phyloP scores from a whole-genome alignment of 2,113 vertebrate genomes.

The Pholis gunnellus region DNA sequence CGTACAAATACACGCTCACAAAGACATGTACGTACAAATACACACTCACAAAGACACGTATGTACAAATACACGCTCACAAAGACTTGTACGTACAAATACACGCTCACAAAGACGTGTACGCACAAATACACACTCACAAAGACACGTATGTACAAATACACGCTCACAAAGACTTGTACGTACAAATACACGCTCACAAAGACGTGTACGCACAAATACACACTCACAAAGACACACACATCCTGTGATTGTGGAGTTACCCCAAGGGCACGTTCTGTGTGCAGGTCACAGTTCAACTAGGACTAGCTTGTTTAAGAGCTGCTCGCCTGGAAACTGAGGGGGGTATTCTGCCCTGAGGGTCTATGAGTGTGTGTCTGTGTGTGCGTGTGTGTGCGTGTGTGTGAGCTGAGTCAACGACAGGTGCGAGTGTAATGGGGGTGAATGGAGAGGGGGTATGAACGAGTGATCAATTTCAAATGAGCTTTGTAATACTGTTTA shows the following conservation, averaged over 20 bases:
- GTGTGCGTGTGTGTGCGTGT: constrained; percentile 33
- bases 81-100: too few relatives aligned
- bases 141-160: too few relatives aligned
- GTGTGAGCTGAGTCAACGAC: constrained; percentile 71
- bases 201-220: constrained; percentile 7
- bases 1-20: too few relatives aligned
- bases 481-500: constrained; percentile 68
- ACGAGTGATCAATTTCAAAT: constrained; percentile 75
- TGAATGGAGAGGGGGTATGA: constrained; percentile 38
- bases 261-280: constrained; percentile 79
- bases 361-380: constrained; percentile 24
- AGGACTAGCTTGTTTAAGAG: constrained; percentile 78
- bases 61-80: too few relatives aligned
- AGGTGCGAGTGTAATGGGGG: constrained; percentile 70
- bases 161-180: too few relatives aligned
- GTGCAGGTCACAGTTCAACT: constrained; percentile 81
- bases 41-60: too few relatives aligned
- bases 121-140: too few relatives aligned
- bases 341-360: constrained; percentile 65
- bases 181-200: constrained; percentile 21
- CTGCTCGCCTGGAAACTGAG: constrained; percentile 67
- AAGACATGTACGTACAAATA: too few relatives aligned
- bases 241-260: constrained; percentile 64
- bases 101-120: too few relatives aligned
- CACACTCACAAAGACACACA: constrained; percentile 54